Base-by-base conservation (phyloP, 2,888 invertebrate species). In the Lycocerus yunnanus region DNA sequence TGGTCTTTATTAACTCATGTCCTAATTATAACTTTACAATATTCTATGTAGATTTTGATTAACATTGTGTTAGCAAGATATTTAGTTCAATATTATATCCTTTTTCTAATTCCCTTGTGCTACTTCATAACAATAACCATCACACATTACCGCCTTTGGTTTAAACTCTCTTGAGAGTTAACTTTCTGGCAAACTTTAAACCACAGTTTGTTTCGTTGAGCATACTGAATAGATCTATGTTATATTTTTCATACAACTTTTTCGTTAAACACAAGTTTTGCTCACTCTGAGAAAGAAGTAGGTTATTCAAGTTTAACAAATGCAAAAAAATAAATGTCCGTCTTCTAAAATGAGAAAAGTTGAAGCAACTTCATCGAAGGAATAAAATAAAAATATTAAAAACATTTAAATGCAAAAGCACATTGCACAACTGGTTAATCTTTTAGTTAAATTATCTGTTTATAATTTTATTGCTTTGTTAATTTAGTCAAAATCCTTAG, bases 121-220 rank as follows among this genome's bases (percentile, higher is more conserved):
- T 75, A 73, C 78, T 67, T 79, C 77, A 77, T 76, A 75, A 77
- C 79, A 80, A 80, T 80, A 80, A 75, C 80, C 80, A 77, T 78
- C 80, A 80, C 81, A 81, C 78, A 78, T 79, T 80, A 80, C 79
- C 78, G 81, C 81, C 78, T 76, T 77, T 75, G 79, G 79, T 73
- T 69, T 68, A 71, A 76, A 73, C 77, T 80, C 80, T 80, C 81
- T 67, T 13, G 77, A 79, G 80, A 73, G 79, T 75, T 76, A 78
- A 77, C 79, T 80, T 77, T 74, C 75, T 69, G 77, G 43, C 72
- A 58, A 71, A 75, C 77, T 76, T 77, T 76, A 78, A 77, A 79
- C 80, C 71, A 73, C 76, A 71, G 76, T 71, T 71, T 65, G 66
- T 71, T 71, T 73, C 73, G 73, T 76, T 71, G 76, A 73, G 27